Evolutionary conservation across 2,888 invertebrate species (phyloP).

Genomic region (Drosophila seclusa): DNA sequence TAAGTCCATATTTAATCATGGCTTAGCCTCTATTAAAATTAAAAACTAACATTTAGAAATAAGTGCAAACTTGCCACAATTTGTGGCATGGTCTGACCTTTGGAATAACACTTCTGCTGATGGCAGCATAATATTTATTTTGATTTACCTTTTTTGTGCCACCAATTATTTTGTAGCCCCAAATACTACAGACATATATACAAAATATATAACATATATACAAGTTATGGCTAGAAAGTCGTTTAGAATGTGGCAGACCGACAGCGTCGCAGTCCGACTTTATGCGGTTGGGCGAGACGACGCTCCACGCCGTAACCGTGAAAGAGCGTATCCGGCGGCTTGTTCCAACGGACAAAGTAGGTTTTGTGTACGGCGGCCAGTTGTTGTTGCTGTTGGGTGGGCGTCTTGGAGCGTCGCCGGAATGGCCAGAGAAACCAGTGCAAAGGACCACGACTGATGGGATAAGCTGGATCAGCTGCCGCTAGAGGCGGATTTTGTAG

Average conservation of each 20-base stretch:
- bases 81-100: background rate
- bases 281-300: conserved; percentile 5
- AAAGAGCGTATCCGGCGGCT: conserved; percentile 73
- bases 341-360: conserved; percentile 82
- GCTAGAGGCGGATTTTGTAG: conserved; percentile 27
- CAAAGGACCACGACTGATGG: conserved; percentile 48
- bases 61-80: background rate
- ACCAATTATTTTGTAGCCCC: background rate
- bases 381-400: conserved; percentile 38
- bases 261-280: conserved; percentile 70
- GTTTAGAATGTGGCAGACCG: conserved; percentile 77
- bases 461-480: background rate
- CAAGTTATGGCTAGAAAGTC: background rate
- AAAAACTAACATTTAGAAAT: background rate
- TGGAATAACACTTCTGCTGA: background rate
- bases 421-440: conserved; percentile 78
- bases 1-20: background rate
- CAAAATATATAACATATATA: conserved; percentile 49
- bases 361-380: conserved; percentile 82
- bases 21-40: background rate
- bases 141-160: background rate
- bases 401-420: conserved; percentile 45
- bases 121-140: background rate
- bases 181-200: conserved; percentile 7
- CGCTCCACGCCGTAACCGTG: conserved; percentile 67